Base-by-base conservation (phyloP, 2,797 vertebrate genomes). In the Sebastes trivittatus region DNA sequence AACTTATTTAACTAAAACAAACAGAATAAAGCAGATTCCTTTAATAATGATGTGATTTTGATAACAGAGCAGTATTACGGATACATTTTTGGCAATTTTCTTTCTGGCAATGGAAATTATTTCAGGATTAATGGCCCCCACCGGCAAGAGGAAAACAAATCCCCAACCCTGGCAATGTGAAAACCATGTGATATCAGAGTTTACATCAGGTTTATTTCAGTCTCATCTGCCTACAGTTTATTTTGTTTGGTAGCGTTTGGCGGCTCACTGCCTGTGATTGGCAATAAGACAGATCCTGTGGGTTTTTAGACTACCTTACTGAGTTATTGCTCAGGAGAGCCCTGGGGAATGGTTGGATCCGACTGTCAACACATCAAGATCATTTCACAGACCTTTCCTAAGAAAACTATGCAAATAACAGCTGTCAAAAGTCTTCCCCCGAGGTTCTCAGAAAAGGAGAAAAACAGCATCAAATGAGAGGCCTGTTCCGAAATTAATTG, bases 341-440 rank as follows among this genome's bases (percentile, higher is more conserved):
- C 83, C 71, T 18, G 22, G 70, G 86, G 80, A 81, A 82, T 11
- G 63, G 72, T 14, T 72, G 74, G 54, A 82, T 72, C 46, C 63
- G 73, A 66, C 83, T 83, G 85, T 87, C 86, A 93, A 81, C 87
- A 76, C 85, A 86, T 88, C 80, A 89, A 68, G 76, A 87, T 85
- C 69, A 87, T 87, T 90, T 89, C 74, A 60, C 63, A 85, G 49
- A 84, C 72, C 61, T 82, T 82, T 87, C 66, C 42, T 11, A 27
- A 34, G 66, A 79, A 88, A 85, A 82, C 77, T 85, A 78, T 80
- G 81, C 84, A 87, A 90, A 89, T 87, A 92, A 86, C 85, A 91
- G 82, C 89, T 87, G 85, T 86, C 78, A 78, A 59, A 83, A 85
- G 34, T 75, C 70, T 61, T 83, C 84, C 85, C 81, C 49, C 1